Percentiles rank a stretch among this genome's conserved stretches.
Conservation (phyloP, 1,140 invertebrate species). For the Drosophila athabasca region DNA sequence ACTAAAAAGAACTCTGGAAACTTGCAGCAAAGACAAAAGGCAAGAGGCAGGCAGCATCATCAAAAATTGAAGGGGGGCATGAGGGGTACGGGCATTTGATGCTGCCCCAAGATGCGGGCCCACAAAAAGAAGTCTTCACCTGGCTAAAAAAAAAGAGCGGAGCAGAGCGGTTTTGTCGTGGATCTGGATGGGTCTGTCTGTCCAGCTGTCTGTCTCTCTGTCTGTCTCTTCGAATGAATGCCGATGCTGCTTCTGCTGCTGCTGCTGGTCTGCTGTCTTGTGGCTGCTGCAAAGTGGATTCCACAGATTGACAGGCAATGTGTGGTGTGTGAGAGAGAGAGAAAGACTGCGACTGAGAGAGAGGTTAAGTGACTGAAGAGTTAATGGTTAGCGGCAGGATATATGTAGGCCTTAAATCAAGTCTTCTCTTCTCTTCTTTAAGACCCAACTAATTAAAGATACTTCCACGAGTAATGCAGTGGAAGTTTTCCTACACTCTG, state of each 20-base stretch:
- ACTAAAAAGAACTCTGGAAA: constrained; percentile 1
- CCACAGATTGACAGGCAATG: constrained; percentile 63
- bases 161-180: constrained; percentile 9
- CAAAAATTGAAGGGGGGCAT: neutral
- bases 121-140: constrained; percentile 20
- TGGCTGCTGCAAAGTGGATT: neutral
- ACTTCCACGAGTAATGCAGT: no score
- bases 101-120: neutral
- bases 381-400: constrained; percentile 52
- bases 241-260: constrained; percentile 13
- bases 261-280: constrained; percentile 11
- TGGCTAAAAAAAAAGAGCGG: constrained; percentile 49
- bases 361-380: constrained; percentile 45
- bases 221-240: constrained; percentile 2
- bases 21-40: constrained; percentile 34
- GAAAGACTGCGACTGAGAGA: no score
- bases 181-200: constrained; percentile 20
- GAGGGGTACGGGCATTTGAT: constrained; percentile 8
- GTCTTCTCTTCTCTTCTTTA: constrained; percentile 3
- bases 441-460: constrained; percentile 28
- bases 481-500: no score
- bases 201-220: no score
- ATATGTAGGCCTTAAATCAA: constrained; percentile 14
- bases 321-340: constrained; percentile 1
- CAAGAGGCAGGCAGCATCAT: constrained; percentile 1